Base-by-base conservation (phyloP, 2,797 vertebrate genomes). In the Echiichthys vipera region DNA sequence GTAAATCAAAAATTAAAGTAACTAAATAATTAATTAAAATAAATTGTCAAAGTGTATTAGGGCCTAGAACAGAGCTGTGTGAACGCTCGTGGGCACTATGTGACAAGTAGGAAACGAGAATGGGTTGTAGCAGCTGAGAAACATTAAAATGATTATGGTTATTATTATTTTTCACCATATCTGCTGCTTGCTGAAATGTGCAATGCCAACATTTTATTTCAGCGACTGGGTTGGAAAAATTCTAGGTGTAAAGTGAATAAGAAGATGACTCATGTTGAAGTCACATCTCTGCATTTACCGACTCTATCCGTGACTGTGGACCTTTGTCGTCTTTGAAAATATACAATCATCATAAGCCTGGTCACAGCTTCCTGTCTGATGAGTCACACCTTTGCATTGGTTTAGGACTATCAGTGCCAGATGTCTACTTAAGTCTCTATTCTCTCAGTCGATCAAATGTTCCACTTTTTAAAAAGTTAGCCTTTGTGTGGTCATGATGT, bases 361-460 rank as follows among this genome's bases (percentile, higher is more conserved):
- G 9, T 46, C 25, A 53, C 47, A 51, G 32, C 46, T 54, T 59
- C 4, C 4, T 58, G 46, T 68, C 7, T 59, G 36, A 80, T 74
- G 65, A 69, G 61, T 81, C 75, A 71, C 17, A 63, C 13, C 34
- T 17, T 47, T 68, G 12, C 72, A 70, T 51, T 59, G 61, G 34
- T 67, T 10, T 14, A 18, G 2, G 25, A 40, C 29, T 62, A 58
- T 46, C 2, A 29, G 25, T 56, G 47, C 7, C 55, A 25, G 1
- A 7, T 0, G n/a, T n/a, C n/a, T n/a, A 42, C 5, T 10, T 68
- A 37, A 22, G 12, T 42, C 25, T 20, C 27, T 53, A 56, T 14
- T 54, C 27, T 43, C 43, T 40, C 25, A 46, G 25, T 63, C 25
- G 4, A 42, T 79, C 47, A 59, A 62, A 47, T 37, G 24, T 14